A percentile compares a stretch with the other conserved stretches of the same genome.
These are phyloP conservation scores for Kradibia gibbosae DNA, from an alignment of 1,140 invertebrate species.

Conservation along the genomic window DNA sequence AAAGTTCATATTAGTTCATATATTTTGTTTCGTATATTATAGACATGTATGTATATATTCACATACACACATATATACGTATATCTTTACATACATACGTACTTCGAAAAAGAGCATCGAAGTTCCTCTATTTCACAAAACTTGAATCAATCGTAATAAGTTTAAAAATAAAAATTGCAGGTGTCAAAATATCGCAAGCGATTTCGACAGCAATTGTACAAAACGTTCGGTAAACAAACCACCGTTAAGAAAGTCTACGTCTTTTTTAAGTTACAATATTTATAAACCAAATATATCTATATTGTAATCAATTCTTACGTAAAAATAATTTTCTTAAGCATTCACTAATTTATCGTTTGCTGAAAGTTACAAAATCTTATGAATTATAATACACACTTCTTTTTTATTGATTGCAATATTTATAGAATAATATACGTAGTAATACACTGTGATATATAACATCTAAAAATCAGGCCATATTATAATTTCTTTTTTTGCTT, in stretches of 20 bases:
- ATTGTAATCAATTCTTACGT: slow-evolving; percentile 49
- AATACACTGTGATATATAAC: slow-evolving; percentile 35
- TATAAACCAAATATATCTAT: slow-evolving; percentile 50
- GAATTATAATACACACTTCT: slow-evolving; percentile 50
- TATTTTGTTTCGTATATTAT: slow-evolving; percentile 12
- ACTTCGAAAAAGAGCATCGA: slow-evolving; percentile 45
- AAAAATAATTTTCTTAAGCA: slow-evolving; percentile 49
- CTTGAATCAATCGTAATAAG: slow-evolving; percentile 37
- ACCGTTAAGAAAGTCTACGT: slow-evolving; percentile 51
- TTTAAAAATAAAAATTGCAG: slow-evolving; percentile 47
- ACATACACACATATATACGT: slow-evolving; percentile 5
- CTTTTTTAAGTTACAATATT: slow-evolving; percentile 40
- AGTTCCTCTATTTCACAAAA: slow-evolving; percentile 24
- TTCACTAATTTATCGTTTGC: slow-evolving; percentile 36
- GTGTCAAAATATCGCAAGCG: slow-evolving; percentile 37
- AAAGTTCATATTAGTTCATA: slow-evolving; percentile 43
- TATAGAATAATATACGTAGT: slow-evolving; percentile 35
- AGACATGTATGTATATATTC: slow-evolving; percentile 15
- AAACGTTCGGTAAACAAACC: slow-evolving; percentile 53
- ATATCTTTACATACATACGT: not conserved
- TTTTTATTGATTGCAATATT: slow-evolving; percentile 45
- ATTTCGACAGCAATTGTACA: slow-evolving; percentile 50
- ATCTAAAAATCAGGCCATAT: slow-evolving; percentile 47
- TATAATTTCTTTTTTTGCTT: slow-evolving; percentile 20
- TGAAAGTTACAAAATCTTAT: slow-evolving; percentile 44